Base-by-base conservation (phyloP, 2,888 invertebrate genomes). In the Ischnura elegans region DNA sequence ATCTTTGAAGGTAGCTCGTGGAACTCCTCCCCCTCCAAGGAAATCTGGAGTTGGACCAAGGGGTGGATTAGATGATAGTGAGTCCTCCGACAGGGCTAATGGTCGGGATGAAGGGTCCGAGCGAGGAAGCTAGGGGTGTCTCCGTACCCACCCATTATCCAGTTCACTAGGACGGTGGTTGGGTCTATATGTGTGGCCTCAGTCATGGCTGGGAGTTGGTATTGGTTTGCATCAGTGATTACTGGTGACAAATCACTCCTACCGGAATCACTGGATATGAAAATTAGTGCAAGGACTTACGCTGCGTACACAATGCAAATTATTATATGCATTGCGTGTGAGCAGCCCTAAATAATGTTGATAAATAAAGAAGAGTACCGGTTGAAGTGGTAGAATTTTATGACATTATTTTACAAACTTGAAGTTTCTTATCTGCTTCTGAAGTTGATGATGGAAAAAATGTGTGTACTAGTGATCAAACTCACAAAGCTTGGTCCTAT, bases 21-120 rank as follows among this genome's bases (percentile, higher is more conserved):
- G 90, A 25, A 90, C 90, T 0, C 90, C 90, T 3, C 90, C 90
- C 21, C 90, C 90, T 66, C 90, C 90, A 36, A 90, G 90, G 43
- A 90, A 90, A 43, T 90, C 90, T n/a, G 90, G 90, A n/a, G 90
- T 90, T 21, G 90, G 90, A 61, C 90, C 61, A 42, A 90, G 90
- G 43, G 90, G 90, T 45, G 87, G 51, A 42, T n/a, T 90, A 43
- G 90, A 90, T 90, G 90, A 90, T 43, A 61, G 90, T 21, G 90
- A 90, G 16, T 90, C 90, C 43, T 90, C 90, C 6, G 90, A 90
- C 43, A 90, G 66, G 66, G 90, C 61, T 0, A 61, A 36, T 13
- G 90, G 90, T 43, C 61, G 61, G 61, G 90, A 90, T 16, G 90
- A 90, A 25, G 90, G 90, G n/a, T 90, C 90, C 0, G 90, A 90